Evolutionary conservation across 2,888 invertebrate species (phyloP).

Genomic region (Heliconius ethilla): DNA sequence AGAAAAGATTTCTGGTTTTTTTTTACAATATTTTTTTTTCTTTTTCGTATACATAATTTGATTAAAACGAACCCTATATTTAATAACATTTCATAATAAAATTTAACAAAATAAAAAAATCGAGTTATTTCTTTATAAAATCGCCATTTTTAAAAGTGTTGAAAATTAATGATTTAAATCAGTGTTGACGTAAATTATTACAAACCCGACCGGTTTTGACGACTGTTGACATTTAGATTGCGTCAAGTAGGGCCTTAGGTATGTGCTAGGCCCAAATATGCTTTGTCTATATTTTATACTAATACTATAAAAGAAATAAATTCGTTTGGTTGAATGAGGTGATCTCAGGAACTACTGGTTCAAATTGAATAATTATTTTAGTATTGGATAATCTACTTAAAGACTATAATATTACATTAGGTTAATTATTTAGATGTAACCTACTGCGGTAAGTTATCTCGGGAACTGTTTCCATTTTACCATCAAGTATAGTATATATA

Average conservation of each 20-base stretch:
- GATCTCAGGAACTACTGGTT: too few species aligned
- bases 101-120: neutral
- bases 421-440: too few species aligned
- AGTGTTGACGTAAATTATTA: neutral
- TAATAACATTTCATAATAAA: neutral
- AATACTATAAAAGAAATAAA: neutral
- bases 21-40: too few species aligned
- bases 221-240: constrained; percentile 41
- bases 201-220: constrained; percentile 35
- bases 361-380: too few species aligned
- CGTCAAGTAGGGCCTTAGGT: constrained; percentile 21
- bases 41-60: too few species aligned
- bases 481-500: too few species aligned
- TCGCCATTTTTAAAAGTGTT: neutral
- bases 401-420: too few species aligned
- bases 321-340: neutral
- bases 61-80: too few species aligned
- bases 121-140: neutral
- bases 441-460: too few species aligned
- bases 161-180: constrained; percentile 15
- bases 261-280: neutral
- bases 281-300: neutral
- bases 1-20: too few species aligned
- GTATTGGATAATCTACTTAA: too few species aligned
- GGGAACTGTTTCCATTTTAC: too few species aligned